phyloP scores from a whole-genome alignment of 1,140 invertebrate species.

The Acromyrmex echinatior region DNA sequence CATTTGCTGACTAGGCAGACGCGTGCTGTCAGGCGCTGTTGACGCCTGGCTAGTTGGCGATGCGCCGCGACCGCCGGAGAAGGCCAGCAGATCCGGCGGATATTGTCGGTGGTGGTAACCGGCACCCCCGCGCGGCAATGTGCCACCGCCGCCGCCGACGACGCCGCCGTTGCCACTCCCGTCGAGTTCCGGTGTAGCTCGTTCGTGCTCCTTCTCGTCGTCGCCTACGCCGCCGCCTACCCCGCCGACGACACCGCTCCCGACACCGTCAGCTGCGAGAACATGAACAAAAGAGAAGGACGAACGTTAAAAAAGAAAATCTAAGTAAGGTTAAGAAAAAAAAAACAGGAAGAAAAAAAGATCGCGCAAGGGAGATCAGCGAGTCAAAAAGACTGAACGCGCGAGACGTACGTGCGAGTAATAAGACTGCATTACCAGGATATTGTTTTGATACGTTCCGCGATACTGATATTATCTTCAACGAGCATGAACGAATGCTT shows the following conservation, averaged over 20 bases:
- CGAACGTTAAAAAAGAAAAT: conserved; percentile 77
- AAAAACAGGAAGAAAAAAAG: conserved; percentile 15
- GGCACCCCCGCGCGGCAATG: conserved; percentile 79
- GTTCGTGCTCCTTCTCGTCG: no score
- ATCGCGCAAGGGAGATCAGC: neutral
- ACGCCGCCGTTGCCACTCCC: conserved; percentile 61
- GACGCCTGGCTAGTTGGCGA: conserved; percentile 90
- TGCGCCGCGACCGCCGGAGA: conserved; percentile 88
- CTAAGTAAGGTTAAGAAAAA: conserved; percentile 20
- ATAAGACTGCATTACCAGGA: neutral
- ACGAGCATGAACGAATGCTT: conserved; percentile 30
- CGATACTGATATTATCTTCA: neutral
- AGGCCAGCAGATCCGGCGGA: conserved; percentile 94
- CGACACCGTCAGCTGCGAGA: conserved; percentile 82
- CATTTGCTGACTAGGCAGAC: conserved; percentile 87
- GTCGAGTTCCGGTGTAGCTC: conserved; percentile 84
- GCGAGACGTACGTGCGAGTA: neutral
- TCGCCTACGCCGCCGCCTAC: neutral
- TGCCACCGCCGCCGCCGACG: conserved; percentile 79
- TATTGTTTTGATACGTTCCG: neutral
- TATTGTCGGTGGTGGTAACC: conserved; percentile 88
- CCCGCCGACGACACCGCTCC: conserved; percentile 76
- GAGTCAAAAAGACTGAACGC: neutral
- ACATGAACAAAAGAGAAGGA: conserved; percentile 75
- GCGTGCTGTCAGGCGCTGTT: conserved; percentile 90